phyloP scores from a whole-genome alignment of 2,113 vertebrate genomes.

The Fulica atra region DNA sequence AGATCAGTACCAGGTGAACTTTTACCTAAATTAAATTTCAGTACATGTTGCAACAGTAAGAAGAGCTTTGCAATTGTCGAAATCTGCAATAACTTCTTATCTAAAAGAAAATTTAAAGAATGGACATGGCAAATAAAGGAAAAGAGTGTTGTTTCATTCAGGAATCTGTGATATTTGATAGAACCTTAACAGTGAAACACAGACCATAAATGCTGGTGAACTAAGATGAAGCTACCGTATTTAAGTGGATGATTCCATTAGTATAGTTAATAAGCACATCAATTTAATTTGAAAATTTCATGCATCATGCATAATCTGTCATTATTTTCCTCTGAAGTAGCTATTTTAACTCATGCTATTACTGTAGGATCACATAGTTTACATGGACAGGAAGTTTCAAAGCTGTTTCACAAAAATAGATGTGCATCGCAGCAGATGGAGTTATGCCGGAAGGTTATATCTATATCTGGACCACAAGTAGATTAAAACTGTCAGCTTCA shows the following conservation, averaged over 20 bases:
- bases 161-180: neutral
- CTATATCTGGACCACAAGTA: neutral
- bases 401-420: neutral
- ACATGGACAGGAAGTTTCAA: neutral
- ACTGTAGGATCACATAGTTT: neutral
- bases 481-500: neutral
- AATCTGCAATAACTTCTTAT: neutral
- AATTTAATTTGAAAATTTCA: neutral
- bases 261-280: neutral
- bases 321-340: neutral
- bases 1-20: neutral
- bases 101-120: neutral
- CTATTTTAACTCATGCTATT: neutral
- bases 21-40: neutral
- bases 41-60: neutral
- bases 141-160: neutral
- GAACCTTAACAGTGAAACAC: neutral
- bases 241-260: neutral
- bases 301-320: neutral
- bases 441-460: neutral
- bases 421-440: neutral
- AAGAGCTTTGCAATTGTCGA: neutral
- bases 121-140: neutral
- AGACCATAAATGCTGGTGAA: neutral
- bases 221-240: neutral